Conservation (phyloP, 2,888 invertebrate genomes). For the Heliconius erato region DNA sequence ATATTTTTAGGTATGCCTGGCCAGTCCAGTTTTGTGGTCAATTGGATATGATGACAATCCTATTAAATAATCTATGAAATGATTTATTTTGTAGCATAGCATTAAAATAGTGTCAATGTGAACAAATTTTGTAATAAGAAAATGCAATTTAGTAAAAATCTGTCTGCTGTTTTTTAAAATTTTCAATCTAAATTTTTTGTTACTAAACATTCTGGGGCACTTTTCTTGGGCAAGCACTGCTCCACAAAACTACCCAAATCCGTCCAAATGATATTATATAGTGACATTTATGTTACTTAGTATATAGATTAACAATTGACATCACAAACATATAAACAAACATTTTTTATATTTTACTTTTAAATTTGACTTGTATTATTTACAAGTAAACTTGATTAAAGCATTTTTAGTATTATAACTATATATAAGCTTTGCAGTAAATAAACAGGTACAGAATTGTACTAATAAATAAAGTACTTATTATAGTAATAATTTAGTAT, state of each 20-base stretch:
- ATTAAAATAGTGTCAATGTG: not conserved
- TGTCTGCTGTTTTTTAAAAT: not conserved
- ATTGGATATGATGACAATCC: no score
- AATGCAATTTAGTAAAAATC: not conserved
- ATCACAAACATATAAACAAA: not conserved
- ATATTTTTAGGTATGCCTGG: not conserved
- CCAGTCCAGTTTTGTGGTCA: not conserved
- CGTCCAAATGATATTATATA: conserved; percentile 1
- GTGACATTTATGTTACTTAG: not conserved
- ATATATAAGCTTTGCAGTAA: not conserved
- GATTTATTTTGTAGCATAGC: no score
- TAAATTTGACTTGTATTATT: no score
- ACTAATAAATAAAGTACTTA: conserved; percentile 11
- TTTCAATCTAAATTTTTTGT: not conserved
- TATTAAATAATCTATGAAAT: no score
- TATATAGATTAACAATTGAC: not conserved
- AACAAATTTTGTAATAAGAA: not conserved
- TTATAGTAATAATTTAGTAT: not conserved
- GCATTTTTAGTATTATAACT: no score
- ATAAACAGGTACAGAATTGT: not conserved
- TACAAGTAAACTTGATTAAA: no score
- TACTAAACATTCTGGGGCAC: no score
- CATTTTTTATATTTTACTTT: not conserved
- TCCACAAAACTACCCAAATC: not conserved
- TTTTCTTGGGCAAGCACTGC: no score